Base-by-base conservation (phyloP, 1,140 invertebrate species). In the Aphis craccivora region DNA sequence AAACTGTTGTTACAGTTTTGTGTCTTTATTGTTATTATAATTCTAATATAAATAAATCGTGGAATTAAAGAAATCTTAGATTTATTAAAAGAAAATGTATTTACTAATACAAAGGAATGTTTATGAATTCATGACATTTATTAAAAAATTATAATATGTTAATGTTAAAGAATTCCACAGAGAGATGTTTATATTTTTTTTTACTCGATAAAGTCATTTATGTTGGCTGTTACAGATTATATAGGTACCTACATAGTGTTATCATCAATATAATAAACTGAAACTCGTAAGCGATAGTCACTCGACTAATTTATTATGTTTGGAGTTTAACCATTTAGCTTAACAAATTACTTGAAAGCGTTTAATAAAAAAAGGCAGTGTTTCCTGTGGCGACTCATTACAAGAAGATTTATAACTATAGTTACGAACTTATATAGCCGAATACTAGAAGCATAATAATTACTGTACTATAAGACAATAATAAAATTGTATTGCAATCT, bases 321-420 rank as follows among this genome's bases (percentile, higher is more conserved):
- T 30, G 48, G 48, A 53, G 87, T 89, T 51, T 53, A 53, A 87
- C n/a, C 87, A 37, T 53, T 89, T 51, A 53, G 53, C 45, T 53
- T 89, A 53, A 89, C n/a, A 53, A 37, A 89, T 88, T 89, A 51
- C 43, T 87, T 22, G 30, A 87, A 87, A 53, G 48, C n/a, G 37
- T 40, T 40, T 25, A 51, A 18, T 51, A 35, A 88, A 51, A 89
- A 11, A 53, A 37, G 22, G 40, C 23, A 25, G 11, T 86, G 84
- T 86, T 86, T 53, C 45, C 87, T 53, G 87, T 53, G 87, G 45
- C n/a, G 48, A 51, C 87, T 87, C 43, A 43, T 40, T 87, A 87
- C 9, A n/a, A 87, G 43, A 11, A 87, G 84, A 87, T 87, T 87
- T 87, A 87, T n/a, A 45, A 84, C 37, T 84, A 40, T 40, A 40